Conservation (phyloP, 1,140 invertebrate genomes). For the Hyphantria cunea region DNA sequence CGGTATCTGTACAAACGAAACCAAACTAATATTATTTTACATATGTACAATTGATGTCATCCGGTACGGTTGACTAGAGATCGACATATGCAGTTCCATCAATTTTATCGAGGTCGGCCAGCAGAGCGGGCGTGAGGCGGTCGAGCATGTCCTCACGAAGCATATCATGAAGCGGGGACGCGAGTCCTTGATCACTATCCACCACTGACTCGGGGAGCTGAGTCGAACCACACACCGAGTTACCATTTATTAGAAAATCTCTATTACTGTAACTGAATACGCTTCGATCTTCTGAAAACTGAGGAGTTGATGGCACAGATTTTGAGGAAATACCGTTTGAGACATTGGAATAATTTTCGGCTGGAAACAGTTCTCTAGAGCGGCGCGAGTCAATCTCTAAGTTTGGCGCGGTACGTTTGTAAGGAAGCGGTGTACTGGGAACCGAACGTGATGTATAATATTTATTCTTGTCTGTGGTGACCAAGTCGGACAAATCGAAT, state of each 20-base stretch:
- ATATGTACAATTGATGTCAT: constrained; percentile 40
- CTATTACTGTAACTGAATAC: constrained; percentile 84
- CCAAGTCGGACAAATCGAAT: constrained; percentile 67
- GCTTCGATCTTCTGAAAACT: constrained; percentile 72
- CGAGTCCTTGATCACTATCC: constrained; percentile 56
- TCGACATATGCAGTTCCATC: constrained; percentile 69
- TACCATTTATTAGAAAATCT: constrained; percentile 84
- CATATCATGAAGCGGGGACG: constrained; percentile 66
- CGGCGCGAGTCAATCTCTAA: constrained; percentile 67
- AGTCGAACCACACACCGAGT: constrained; percentile 73
- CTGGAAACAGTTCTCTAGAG: constrained; percentile 55
- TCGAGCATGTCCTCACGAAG: constrained; percentile 66
- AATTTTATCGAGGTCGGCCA: constrained; percentile 74
- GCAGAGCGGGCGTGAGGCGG: constrained; percentile 59
- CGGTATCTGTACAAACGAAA: constrained; percentile 64
- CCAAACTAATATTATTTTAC: constrained; percentile 37
- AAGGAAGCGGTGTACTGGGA: constrained; percentile 84
- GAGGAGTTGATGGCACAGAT: constrained; percentile 85
- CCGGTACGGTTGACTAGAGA: constrained; percentile 59
- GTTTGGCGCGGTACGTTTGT: constrained; percentile 65
- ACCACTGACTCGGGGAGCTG: constrained; percentile 52
- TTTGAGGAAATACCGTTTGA: constrained; percentile 81
- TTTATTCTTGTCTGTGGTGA: constrained; percentile 64
- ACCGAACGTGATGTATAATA: constrained; percentile 83
- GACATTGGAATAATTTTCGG: constrained; percentile 53